These are phyloP conservation scores for Dryadula phaetusa DNA, from an alignment of 2,888 invertebrate species.

Conservation along the genomic window DNA sequence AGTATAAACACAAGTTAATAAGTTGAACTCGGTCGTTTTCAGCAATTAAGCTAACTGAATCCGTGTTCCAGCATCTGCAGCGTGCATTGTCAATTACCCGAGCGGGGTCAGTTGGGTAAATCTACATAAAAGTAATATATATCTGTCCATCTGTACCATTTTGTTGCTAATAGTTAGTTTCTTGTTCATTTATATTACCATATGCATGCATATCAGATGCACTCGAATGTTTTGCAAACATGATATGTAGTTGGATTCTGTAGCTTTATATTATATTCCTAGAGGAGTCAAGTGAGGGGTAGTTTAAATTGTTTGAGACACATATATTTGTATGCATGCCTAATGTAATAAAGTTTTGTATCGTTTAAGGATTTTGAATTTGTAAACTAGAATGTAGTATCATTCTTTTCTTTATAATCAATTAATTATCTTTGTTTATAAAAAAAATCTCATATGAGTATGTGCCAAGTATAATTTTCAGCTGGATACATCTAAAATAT, in stretches of 20 bases:
- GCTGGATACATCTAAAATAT: no score
- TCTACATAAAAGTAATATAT: slow-evolving; percentile 36
- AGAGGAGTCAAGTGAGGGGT: not conserved
- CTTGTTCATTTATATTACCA: slow-evolving; percentile 17
- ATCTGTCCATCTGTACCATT: slow-evolving; percentile 8
- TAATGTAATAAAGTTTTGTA: slow-evolving; percentile 1
- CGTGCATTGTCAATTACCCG: slow-evolving; percentile 38
- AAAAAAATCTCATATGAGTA: no score
- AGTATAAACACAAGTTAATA: slow-evolving; percentile 35
- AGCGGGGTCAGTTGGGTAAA: slow-evolving; percentile 20
- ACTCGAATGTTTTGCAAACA: not conserved
- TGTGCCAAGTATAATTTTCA: no score
- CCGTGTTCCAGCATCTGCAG: slow-evolving; percentile 35
- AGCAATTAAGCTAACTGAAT: slow-evolving; percentile 37
- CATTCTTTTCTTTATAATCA: no score
- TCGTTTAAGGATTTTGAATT: not conserved
- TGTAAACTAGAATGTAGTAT: not conserved
- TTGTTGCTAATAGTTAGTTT: slow-evolving; percentile 19
- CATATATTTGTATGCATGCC: not conserved
- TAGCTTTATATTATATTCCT: not conserved
- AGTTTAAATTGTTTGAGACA: not conserved
- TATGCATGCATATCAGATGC: not conserved
- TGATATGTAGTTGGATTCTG: not conserved
- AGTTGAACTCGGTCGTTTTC: slow-evolving; percentile 28
- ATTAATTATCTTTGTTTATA: no score